Evolutionary conservation across 1,140 invertebrate genomes (phyloP).

Genomic region (Brachionus koreanus): DNA sequence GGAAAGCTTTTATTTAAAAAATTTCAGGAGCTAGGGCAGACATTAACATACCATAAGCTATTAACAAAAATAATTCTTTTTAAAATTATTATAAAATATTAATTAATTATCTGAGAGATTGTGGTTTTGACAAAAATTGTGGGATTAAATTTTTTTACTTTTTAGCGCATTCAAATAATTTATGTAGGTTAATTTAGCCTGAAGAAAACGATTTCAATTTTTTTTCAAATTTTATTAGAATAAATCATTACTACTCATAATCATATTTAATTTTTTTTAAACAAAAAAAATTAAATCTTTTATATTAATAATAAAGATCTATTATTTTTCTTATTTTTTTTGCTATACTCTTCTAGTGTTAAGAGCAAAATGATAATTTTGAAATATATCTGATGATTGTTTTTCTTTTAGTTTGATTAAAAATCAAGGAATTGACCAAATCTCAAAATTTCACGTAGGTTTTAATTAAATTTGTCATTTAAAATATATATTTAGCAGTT

Average conservation of each 20-base stretch:
- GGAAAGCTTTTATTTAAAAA: no score
- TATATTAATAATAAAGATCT: no score
- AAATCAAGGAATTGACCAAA: background rate
- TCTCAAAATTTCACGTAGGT: background rate
- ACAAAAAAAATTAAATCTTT: background rate
- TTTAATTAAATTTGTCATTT: background rate
- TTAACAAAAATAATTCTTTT: background rate
- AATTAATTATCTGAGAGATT: background rate
- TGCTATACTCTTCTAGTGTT: background rate
- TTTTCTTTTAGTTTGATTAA: background rate
- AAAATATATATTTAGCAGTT: background rate
- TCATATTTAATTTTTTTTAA: background rate
- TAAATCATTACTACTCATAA: background rate
- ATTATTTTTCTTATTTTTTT: background rate
- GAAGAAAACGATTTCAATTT: background rate
- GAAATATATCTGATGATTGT: background rate
- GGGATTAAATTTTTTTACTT: background rate
- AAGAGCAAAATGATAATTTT: background rate
- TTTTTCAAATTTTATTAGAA: background rate
- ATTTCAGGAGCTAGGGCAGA: no score
- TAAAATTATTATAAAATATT: background rate
- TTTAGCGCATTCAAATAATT: background rate
- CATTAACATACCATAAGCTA: no score
- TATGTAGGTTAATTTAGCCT: background rate
- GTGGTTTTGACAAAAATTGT: background rate